A percentile compares a stretch with the other conserved stretches of the same genome.
These are phyloP conservation scores for Excalfactoria chinensis DNA, from an alignment of 2,113 vertebrate genomes.

Conservation along the genomic window DNA sequence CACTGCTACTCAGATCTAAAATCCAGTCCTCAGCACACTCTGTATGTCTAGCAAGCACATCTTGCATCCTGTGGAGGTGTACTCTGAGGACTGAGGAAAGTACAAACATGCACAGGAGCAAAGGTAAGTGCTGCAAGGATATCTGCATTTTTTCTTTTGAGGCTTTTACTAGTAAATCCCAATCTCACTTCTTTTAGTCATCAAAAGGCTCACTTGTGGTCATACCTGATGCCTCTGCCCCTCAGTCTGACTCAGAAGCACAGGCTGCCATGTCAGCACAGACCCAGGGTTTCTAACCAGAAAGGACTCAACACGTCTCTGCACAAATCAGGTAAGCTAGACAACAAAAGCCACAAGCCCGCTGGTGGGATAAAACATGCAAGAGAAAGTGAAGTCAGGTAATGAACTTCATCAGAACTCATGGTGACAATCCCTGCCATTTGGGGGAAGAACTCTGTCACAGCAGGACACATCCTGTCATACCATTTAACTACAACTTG, in stretches of 20 bases:
- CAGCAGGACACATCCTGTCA: background rate
- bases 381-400: accelerated
- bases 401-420: background rate
- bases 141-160: background rate
- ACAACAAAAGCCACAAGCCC: background rate
- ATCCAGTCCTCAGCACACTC: background rate
- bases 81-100: background rate
- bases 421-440: background rate
- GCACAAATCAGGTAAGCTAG: background rate
- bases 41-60: background rate
- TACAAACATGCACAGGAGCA: accelerated
- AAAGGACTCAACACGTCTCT: background rate
- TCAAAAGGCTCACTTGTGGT: background rate
- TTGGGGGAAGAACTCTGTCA: background rate
- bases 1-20: background rate
- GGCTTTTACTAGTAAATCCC: background rate
- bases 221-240: background rate
- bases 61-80: background rate
- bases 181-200: background rate
- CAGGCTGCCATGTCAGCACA: background rate
- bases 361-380: background rate
- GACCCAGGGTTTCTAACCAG: background rate
- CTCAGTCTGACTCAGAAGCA: background rate
- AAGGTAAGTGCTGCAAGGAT: background rate
- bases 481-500: background rate